phyloP scores from a whole-genome alignment of 2,113 vertebrate species.

The Apaloderma vittatum region DNA sequence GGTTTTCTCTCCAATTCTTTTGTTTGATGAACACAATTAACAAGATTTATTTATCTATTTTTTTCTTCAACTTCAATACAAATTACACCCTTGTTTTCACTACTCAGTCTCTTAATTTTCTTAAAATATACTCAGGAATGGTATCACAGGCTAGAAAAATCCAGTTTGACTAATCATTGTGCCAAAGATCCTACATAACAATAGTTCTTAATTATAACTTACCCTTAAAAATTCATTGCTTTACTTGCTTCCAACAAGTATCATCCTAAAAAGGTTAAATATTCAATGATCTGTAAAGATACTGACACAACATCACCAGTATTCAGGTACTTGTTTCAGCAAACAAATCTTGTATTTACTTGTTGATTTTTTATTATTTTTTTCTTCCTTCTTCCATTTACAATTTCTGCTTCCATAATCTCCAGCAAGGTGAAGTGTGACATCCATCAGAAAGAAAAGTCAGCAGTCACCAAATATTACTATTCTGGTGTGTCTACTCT shows the following conservation, averaged over 20 bases:
- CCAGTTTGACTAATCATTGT: neutral
- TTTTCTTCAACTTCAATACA: neutral
- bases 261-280: neutral
- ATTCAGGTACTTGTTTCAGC: neutral
- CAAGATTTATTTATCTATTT: neutral
- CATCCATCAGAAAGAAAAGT: neutral
- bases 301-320: neutral
- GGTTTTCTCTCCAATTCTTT: neutral
- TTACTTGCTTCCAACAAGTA: neutral
- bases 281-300: neutral
- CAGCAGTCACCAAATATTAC: neutral
- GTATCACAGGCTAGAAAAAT: neutral
- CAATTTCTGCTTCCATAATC: neutral
- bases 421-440: neutral
- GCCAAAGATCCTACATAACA: neutral
- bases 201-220: neutral
- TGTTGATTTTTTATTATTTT: neutral
- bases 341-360: neutral
- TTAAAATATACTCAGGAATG: neutral
- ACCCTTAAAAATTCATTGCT: neutral
- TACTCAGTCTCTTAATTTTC: neutral
- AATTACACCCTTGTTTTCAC: neutral
- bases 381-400: neutral
- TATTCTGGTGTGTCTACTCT: neutral
- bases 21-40: neutral